phyloP scores from a whole-genome alignment of 2,888 invertebrate genomes.

The Drosophila heteroneura region DNA sequence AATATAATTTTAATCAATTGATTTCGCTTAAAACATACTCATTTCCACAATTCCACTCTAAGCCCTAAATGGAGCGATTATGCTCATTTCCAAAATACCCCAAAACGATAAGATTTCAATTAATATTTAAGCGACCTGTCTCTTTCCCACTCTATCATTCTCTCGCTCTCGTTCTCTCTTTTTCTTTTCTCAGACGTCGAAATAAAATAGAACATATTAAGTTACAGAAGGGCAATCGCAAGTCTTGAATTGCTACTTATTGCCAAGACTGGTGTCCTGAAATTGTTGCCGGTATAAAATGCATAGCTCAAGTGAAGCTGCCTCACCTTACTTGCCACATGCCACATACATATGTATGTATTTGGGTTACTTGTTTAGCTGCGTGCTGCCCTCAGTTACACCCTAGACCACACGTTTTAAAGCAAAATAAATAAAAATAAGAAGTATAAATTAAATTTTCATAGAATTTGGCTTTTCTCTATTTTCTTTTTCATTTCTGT shows the following conservation, averaged over 20 bases:
- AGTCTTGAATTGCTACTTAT: slow-evolving; percentile 49
- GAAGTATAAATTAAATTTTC: slow-evolving; percentile 69
- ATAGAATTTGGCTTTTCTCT: slow-evolving; percentile 36
- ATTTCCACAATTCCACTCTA: neutral
- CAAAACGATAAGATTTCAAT: slow-evolving; percentile 75
- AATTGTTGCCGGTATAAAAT: slow-evolving; percentile 36
- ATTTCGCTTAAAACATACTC: neutral
- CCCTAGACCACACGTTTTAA: slow-evolving; percentile 42
- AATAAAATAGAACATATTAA: slow-evolving; percentile 28
- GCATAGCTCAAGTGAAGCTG: slow-evolving; percentile 24
- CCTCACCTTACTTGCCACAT: slow-evolving; percentile 1
- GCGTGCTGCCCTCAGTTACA: slow-evolving; percentile 33
- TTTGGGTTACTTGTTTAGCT: slow-evolving; percentile 17
- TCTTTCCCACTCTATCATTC: neutral
- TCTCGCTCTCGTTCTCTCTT: neutral
- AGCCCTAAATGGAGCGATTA: slow-evolving; percentile 37
- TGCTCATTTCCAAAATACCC: slow-evolving; percentile 33
- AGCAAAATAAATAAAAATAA: slow-evolving; percentile 43
- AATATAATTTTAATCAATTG: neutral
- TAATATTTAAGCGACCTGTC: slow-evolving; percentile 54
- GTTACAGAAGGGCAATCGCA: slow-evolving; percentile 46
- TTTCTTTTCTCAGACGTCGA: slow-evolving; percentile 7
- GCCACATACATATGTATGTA: neutral
- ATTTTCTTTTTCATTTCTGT: slow-evolving; percentile 15
- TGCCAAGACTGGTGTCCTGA: slow-evolving; percentile 24